Evolutionary conservation across 2,888 invertebrate genomes (phyloP).

Genomic region (Lasioglossum zephyrum): DNA sequence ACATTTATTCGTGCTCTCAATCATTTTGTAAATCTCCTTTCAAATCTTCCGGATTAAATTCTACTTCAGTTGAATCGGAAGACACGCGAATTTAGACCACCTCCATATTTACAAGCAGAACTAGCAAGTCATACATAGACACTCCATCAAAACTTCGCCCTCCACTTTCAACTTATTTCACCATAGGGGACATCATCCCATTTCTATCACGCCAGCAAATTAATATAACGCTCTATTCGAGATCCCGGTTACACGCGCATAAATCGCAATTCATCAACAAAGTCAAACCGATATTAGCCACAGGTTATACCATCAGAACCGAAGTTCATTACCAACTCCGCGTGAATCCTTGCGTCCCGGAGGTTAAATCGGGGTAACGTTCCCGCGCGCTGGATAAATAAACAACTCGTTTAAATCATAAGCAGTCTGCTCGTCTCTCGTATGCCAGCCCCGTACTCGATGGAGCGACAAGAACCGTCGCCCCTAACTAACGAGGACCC

Average conservation of each 20-base stretch:
- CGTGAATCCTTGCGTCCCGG: not conserved
- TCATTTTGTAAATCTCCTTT: too few species aligned
- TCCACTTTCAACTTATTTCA: not conserved
- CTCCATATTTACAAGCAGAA: not conserved
- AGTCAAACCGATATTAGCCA: not conserved
- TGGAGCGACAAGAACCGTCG: slow-evolving; percentile 4
- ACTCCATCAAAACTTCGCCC: not conserved
- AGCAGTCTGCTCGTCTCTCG: not conserved
- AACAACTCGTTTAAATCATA: not conserved
- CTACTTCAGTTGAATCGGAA: too few species aligned
- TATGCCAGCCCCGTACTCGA: not conserved
- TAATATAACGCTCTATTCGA: not conserved
- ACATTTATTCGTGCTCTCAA: too few species aligned
- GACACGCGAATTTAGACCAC: not conserved
- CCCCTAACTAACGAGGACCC: slow-evolving; percentile 44
- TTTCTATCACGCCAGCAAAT: not conserved
- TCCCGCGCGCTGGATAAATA: not conserved
- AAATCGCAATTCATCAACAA: not conserved
- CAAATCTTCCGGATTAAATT: too few species aligned
- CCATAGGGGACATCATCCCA: not conserved
- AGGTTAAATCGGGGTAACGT: not conserved
- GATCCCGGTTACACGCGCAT: not conserved
- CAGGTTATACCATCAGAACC: not conserved
- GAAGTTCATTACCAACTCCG: not conserved
- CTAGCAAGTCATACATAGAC: not conserved